phyloP scores from a whole-genome alignment of 1,140 invertebrate species.

The Meteorus sp. region DNA sequence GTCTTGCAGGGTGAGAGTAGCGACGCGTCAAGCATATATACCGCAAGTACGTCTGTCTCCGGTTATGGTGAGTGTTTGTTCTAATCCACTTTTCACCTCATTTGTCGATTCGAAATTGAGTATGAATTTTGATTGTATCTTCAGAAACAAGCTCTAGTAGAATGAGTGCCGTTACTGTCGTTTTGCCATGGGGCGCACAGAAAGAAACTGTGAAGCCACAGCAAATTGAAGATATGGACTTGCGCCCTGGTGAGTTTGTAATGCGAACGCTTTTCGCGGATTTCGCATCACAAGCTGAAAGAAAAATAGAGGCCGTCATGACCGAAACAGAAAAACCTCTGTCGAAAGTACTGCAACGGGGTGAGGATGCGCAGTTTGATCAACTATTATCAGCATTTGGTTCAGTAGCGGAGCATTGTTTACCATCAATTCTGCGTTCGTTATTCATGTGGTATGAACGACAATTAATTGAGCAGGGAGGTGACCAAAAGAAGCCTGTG shows the following conservation, averaged over 20 bases:
- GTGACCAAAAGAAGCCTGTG: conserved; percentile 62
- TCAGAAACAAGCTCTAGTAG: conserved; percentile 54
- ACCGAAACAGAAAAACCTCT: conserved; percentile 88
- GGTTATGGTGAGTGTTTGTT: conserved; percentile 48
- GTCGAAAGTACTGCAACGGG: conserved; percentile 91
- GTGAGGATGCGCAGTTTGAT: conserved; percentile 94
- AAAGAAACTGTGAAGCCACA: conserved; percentile 71
- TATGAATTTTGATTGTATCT: conserved; percentile 16
- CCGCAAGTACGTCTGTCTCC: conserved; percentile 53
- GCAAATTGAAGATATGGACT: conserved; percentile 65
- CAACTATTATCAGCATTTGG: conserved; percentile 92
- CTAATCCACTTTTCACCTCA: conserved; percentile 2
- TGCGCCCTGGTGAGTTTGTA: conserved; percentile 90
- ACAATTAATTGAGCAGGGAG: conserved; percentile 72
- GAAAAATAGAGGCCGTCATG: conserved; percentile 94
- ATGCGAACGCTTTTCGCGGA: conserved; percentile 93
- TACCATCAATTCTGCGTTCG: conserved; percentile 92
- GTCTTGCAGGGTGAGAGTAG: conserved; percentile 48
- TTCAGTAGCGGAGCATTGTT: conserved; percentile 93
- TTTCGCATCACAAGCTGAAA: conserved; percentile 89
- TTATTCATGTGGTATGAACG: conserved; percentile 95
- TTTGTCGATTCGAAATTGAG: conserved; percentile 16
- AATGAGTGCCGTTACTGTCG: conserved; percentile 54
- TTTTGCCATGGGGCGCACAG: conserved; percentile 80
- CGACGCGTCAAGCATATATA: conserved; percentile 53